Evolutionary conservation across 2,797 vertebrate genomes (phyloP), one percentile per base, ranked within the genome.

Genomic region (Bradypodion ventrale): DNA sequence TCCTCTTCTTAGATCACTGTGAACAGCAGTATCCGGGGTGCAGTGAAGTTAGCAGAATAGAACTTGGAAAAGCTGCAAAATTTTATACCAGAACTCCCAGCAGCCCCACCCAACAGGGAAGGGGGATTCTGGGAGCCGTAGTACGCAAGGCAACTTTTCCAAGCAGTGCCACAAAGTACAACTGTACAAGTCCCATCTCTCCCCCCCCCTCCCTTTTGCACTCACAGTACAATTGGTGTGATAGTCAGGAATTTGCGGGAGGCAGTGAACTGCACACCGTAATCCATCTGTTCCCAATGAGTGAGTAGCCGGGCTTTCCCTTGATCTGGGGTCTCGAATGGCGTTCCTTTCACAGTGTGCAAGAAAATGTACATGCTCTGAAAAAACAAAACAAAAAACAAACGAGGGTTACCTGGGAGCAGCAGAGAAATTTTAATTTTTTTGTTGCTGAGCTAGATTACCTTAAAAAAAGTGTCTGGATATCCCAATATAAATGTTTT

Each of bases 211-310:
- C n/a, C 9, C 84, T 1, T 0, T 9, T 0, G 44, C 87, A 97
- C 98, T 99, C 95, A 99, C 98, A 99, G 95, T 73, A 99, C 96
- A 0, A 99, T 99, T 44, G 98, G 98, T 2, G 97, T 99, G 96
- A 99, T 99, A 95, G 98, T 99, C 94, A 99, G 96, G 94, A 99
- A 99, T 95, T 99, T 99, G 93, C 98, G 97, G 0, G 98, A 99
- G 0, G 98, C 98, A 0, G 98, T 99, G 85, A 99, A 99, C 96
- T 99, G 98, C 7, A 99, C 97, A 0, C 98, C 98, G 0, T 99
- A 99, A 94, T 99, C 98, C 98, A 99, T 99, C 96, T 99, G 98
- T 95, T 99, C 98, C 98, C 98, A 99, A 96, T 99, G 97, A 0
- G 98, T 99, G 0, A 99, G 97, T 91, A 99, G 95, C 89, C 98